Conservation (phyloP, 2,113 vertebrate species). For the Ctenomys sociabilis region DNA sequence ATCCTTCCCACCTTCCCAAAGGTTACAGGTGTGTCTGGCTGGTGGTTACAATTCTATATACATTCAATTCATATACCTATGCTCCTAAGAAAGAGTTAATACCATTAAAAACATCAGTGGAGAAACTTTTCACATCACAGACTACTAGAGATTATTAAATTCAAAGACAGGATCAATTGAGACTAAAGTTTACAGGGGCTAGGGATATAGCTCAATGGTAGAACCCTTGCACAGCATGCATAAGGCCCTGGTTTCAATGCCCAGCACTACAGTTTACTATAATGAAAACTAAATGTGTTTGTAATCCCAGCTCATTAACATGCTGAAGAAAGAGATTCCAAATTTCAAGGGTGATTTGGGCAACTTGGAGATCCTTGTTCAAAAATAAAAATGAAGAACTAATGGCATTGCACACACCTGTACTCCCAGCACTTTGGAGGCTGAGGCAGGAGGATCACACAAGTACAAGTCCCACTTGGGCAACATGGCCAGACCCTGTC, state of each 20-base stretch:
- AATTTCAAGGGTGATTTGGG: neutral
- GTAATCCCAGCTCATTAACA: neutral
- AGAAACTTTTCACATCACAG: neutral
- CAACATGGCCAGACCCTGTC: neutral
- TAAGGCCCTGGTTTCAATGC: neutral
- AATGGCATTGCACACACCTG: neutral
- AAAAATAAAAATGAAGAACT: neutral
- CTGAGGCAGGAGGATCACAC: neutral
- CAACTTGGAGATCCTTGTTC: neutral
- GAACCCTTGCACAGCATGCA: neutral
- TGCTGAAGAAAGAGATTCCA: neutral
- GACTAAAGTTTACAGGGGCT: neutral
- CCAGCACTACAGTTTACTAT: neutral
- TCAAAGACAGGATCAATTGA: neutral
- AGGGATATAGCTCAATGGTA: neutral
- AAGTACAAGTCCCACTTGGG: neutral
- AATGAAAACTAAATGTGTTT: neutral
- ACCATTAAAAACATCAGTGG: neutral
- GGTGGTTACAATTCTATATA: neutral
- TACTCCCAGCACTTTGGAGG: neutral
- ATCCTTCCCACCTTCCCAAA: neutral
- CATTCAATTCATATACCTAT: neutral
- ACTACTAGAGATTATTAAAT: neutral
- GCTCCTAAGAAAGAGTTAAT: neutral
- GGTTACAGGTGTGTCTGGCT: neutral